These are phyloP conservation scores for Actenoides lindsayi DNA, from an alignment of 2,113 vertebrate genomes.

Conservation along the genomic window DNA sequence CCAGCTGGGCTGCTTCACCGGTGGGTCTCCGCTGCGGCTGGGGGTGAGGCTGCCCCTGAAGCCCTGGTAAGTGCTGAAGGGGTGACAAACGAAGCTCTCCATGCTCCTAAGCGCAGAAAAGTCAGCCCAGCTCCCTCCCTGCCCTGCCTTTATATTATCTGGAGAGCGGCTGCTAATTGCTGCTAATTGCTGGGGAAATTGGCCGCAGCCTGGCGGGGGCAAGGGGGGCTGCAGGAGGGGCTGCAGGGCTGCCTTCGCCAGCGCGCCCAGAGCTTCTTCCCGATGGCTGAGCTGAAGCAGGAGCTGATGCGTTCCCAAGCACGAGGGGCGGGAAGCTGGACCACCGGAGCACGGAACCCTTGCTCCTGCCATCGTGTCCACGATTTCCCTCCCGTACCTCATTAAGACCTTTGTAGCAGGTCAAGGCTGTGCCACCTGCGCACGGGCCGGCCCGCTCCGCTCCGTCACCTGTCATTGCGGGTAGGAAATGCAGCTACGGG, in stretches of 20 bases:
- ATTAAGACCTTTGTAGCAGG: background rate
- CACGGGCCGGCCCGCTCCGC: fast-evolving
- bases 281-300: fast-evolving
- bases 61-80: conserved; percentile 58
- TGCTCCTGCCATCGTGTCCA: fast-evolving
- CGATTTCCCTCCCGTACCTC: too few species aligned
- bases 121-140: fast-evolving
- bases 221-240: too few species aligned
- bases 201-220: background rate
- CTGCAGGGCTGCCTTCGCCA: fast-evolving
- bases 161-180: background rate
- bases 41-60: conserved; percentile 12
- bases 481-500: too few species aligned
- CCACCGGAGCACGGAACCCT: fast-evolving
- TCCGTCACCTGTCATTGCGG: fast-evolving
- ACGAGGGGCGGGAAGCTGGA: fast-evolving
- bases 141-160: conserved; percentile 50
- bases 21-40: background rate
- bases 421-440: fast-evolving
- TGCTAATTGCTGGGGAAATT: conserved; percentile 5
- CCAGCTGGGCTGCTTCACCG: conserved; percentile 74
- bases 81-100: conserved; percentile 80
- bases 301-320: background rate
- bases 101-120: background rate
- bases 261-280: background rate